These are phyloP conservation scores for Hirundo rustica DNA, from an alignment of 2,797 vertebrate genomes.

Conservation along the genomic window DNA sequence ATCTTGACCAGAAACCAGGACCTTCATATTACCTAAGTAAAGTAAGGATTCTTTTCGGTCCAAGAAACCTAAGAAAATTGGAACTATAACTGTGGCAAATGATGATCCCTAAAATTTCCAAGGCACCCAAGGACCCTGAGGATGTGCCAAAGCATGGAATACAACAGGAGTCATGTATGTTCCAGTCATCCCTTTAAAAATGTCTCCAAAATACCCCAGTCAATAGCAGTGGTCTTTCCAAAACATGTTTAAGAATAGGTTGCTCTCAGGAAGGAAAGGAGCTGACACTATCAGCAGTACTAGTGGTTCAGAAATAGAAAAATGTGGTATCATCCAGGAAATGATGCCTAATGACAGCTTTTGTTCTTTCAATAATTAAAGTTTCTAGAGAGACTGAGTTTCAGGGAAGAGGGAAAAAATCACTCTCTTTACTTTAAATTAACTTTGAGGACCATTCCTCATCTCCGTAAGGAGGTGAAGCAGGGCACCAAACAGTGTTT, in stretches of 20 bases:
- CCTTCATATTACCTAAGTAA: neutral
- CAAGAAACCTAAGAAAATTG: neutral
- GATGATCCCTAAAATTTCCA: neutral
- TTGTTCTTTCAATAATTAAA: neutral
- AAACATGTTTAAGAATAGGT: neutral
- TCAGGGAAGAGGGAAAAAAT: neutral
- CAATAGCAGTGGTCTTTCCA: neutral
- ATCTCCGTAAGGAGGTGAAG: neutral
- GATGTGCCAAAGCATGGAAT: neutral
- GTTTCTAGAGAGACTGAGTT: neutral
- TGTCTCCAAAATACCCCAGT: neutral
- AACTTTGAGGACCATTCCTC: neutral
- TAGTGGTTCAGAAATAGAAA: neutral
- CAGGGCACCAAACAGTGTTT: neutral
- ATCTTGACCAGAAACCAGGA: neutral
- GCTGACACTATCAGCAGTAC: neutral
- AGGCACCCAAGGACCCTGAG: neutral
- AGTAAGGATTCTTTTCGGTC: neutral
- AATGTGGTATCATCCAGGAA: neutral
- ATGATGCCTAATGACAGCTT: neutral
- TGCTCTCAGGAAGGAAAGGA: neutral
- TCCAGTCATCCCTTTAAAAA: neutral
- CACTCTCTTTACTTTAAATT: neutral
- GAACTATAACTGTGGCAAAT: neutral
- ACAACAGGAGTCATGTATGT: neutral